These are phyloP conservation scores for Porites evermanni DNA, from an alignment of 92 coral and sea anemone genomes.

Conservation along the genomic window DNA sequence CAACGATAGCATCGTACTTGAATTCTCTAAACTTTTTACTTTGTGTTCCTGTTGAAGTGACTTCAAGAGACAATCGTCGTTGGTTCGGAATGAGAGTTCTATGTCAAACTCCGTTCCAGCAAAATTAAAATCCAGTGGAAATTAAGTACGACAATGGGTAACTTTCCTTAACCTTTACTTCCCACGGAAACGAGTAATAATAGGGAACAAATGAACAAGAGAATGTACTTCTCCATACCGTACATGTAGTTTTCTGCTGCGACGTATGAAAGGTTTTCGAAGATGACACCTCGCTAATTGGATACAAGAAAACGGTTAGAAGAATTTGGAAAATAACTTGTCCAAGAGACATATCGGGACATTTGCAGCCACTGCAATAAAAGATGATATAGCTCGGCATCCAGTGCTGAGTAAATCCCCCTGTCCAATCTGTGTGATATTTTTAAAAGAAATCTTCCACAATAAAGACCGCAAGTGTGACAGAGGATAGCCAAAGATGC, in stretches of 20 bases:
- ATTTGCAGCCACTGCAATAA: neutral
- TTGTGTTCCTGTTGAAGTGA: slow-evolving; percentile 71
- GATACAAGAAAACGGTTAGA: slow-evolving; percentile 37
- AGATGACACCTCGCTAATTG: slow-evolving; percentile 6
- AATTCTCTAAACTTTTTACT: slow-evolving; percentile 57
- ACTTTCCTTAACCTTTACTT: slow-evolving; percentile 2
- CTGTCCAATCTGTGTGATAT: too few relatives aligned
- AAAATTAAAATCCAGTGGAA: slow-evolving; percentile 39
- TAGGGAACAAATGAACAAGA: slow-evolving; percentile 22
- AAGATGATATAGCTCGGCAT: neutral
- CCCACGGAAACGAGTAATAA: slow-evolving; percentile 8
- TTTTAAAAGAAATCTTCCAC: too few relatives aligned
- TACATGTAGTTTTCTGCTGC: slow-evolving; percentile 2
- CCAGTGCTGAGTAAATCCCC: too few relatives aligned
- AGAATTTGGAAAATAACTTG: slow-evolving; percentile 31
- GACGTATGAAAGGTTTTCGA: neutral
- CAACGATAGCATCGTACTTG: slow-evolving; percentile 55
- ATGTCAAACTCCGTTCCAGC: slow-evolving; percentile 64
- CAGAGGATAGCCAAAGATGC: neutral
- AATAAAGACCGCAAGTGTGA: too few relatives aligned
- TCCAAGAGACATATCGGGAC: neutral
- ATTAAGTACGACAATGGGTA: slow-evolving; percentile 12
- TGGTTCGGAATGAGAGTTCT: slow-evolving; percentile 64
- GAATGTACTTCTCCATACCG: slow-evolving; percentile 23
- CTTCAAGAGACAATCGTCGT: slow-evolving; percentile 73